phyloP scores from a whole-genome alignment of 2,888 invertebrate genomes.

The Leucoma salicis region DNA sequence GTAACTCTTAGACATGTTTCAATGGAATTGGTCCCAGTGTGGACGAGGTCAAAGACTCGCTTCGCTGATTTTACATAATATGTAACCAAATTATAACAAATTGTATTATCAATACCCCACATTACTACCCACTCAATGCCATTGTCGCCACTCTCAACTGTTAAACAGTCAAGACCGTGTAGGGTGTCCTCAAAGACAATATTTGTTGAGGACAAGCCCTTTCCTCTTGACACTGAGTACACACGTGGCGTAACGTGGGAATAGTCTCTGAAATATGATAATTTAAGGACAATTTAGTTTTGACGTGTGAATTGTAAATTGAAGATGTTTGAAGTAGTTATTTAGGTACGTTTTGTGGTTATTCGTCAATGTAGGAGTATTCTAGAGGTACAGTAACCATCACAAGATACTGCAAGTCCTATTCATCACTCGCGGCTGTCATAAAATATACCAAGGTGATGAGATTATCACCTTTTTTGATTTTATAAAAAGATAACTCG shows the following conservation, averaged over 20 bases:
- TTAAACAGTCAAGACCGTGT: slow-evolving; percentile 61
- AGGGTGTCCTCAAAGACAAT: slow-evolving; percentile 78
- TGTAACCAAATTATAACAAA: slow-evolving; percentile 27
- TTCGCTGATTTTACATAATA: no score
- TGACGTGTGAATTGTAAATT: slow-evolving; percentile 51
- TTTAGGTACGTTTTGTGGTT: neutral
- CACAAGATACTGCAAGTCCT: no score
- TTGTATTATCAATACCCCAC: slow-evolving; percentile 25
- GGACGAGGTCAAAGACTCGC: no score
- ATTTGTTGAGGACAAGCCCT: slow-evolving; percentile 73
- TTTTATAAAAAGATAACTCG: no score
- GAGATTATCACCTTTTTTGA: no score
- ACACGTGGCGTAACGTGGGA: slow-evolving; percentile 71
- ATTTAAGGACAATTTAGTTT: slow-evolving; percentile 56
- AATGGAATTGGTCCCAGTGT: no score
- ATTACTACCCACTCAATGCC: slow-evolving; percentile 22
- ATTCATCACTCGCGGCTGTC: no score
- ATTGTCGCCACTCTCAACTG: slow-evolving; percentile 51
- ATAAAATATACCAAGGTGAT: no score
- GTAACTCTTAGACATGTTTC: no score
- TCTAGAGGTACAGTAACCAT: no score
- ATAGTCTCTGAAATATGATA: slow-evolving; percentile 59
- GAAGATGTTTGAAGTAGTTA: slow-evolving; percentile 8
- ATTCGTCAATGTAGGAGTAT: no score
- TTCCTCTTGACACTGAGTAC: slow-evolving; percentile 47